Base-by-base conservation (phyloP, 2,888 invertebrate species). In the Synergus itoensis region DNA sequence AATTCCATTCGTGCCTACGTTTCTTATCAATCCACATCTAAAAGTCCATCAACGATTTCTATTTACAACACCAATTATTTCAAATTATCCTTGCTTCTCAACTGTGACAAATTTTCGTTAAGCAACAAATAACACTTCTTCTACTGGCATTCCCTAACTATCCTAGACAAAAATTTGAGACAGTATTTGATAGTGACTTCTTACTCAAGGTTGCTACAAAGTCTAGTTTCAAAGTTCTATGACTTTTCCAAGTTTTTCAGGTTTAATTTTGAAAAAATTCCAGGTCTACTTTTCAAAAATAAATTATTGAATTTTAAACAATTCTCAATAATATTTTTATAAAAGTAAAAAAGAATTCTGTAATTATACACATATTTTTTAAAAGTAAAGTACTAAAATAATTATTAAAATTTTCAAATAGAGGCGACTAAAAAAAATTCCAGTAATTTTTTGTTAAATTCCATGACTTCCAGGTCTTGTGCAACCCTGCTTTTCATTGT, bases 11-110 rank as follows among this genome's bases (percentile, higher is more conserved):
- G 73, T 73, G 73, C 73, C 73, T 53, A 36, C 36, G 36, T 73
- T 36, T 48, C 28, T 73, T 73, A 16, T 73, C 73, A 73, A 53
- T 73, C 36, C 73, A 14, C 73, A 73, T 53, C 73, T 73, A 36
- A 73, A 73, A 73, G 36, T 73, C 73, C 48, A 53, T 36, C 41
- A n/a, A 36, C 16, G 21, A 41, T 21, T 43, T 43, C 43, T 43
- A 41, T 43, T 45, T 3, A 40, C 18, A 67, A 21, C 16, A 18
- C 65, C 11, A 65, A 41, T 41, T 12, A 21, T 28, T 18, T 28
- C 12, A 21, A 60, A 12, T 43, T 43, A 41, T 67, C 21, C 41
- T 14, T 67, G 12, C 12, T 21, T 21, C 9, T 65, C n/a, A n/a
- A 40, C 41, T 67, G 43, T 12, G 28, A 69, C 65, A 45, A 67